Percentiles rank a stretch among this genome's conserved stretches.
Conservation (phyloP, 35 echinoderm and acorn worm genomes). For the Ophiothrix spiculata region DNA sequence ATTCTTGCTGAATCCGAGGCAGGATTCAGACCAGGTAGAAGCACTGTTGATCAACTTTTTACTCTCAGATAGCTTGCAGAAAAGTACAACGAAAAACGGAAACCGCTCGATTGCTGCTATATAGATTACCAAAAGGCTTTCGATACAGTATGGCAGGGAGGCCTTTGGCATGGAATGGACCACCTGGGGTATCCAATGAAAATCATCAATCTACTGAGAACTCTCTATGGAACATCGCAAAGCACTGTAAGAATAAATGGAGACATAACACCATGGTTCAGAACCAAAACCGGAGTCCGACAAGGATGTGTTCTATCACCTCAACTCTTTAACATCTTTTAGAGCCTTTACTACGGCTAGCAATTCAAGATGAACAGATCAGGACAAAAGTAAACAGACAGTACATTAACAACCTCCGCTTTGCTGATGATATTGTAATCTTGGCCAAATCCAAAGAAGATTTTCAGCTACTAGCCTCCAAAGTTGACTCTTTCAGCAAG, state of each 20-base stretch:
- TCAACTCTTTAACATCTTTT: slow-evolving; percentile 25
- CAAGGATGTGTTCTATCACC: slow-evolving; percentile 22
- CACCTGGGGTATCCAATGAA: background rate
- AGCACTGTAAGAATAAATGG: background rate
- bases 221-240: background rate
- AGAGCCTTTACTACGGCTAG: background rate
- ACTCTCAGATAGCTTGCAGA: slow-evolving; percentile 8
- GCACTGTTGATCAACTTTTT: slow-evolving; percentile 14
- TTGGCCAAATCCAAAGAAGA: no score
- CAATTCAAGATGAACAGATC: no score
- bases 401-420: slow-evolving; percentile 31
- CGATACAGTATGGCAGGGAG: background rate
- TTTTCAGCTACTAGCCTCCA: no score
- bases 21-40: slow-evolving; percentile 10
- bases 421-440: slow-evolving; percentile 32
- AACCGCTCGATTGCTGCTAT: background rate
- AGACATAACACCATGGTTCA: background rate
- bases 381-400: background rate
- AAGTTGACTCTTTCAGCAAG: no score
- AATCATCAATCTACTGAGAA: background rate
- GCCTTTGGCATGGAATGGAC: background rate
- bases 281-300: background rate
- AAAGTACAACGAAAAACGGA: slow-evolving; percentile 15
- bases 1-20: slow-evolving; percentile 18
- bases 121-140: background rate